Evolutionary conservation across 2,113 vertebrate species (phyloP).

Genomic region (Rutilus rutilus): DNA sequence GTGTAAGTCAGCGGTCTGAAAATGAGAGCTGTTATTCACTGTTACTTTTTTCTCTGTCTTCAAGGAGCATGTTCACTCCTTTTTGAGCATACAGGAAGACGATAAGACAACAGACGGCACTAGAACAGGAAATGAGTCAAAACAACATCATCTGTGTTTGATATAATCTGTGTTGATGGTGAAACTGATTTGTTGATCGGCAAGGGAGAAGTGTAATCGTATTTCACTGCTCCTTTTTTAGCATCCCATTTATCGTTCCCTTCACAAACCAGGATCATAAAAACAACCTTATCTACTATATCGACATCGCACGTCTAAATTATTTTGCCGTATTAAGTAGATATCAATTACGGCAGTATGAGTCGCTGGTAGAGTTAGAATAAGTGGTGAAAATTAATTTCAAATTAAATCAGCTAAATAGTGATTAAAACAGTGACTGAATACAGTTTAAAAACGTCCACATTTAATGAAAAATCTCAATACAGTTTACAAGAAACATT

Average conservation of each 20-base stretch:
- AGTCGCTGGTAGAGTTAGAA: background rate
- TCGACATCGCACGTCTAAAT: background rate
- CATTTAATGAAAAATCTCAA: conserved; percentile 32
- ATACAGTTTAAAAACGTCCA: background rate
- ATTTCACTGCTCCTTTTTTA: background rate
- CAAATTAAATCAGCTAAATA: background rate
- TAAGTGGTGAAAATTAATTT: background rate
- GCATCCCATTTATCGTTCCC: conserved; percentile 16
- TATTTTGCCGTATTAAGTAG: background rate
- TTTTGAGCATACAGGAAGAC: background rate
- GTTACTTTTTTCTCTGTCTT: background rate
- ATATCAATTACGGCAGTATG: background rate
- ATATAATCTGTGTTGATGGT: conserved; percentile 30
- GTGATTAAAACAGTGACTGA: background rate
- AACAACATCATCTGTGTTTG: conserved; percentile 26
- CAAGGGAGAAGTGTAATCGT: background rate
- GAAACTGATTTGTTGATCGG: conserved; percentile 12
- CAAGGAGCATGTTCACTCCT: background rate
- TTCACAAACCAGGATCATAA: background rate
- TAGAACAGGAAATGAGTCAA: conserved; percentile 29
- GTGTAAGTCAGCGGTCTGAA: background rate
- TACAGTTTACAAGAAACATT: conserved; percentile 20
- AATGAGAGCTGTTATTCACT: background rate
- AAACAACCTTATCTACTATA: background rate
- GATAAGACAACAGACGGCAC: conserved; percentile 12